phyloP scores from a whole-genome alignment of 2,797 vertebrate species.

The Thaleichthys pacificus region DNA sequence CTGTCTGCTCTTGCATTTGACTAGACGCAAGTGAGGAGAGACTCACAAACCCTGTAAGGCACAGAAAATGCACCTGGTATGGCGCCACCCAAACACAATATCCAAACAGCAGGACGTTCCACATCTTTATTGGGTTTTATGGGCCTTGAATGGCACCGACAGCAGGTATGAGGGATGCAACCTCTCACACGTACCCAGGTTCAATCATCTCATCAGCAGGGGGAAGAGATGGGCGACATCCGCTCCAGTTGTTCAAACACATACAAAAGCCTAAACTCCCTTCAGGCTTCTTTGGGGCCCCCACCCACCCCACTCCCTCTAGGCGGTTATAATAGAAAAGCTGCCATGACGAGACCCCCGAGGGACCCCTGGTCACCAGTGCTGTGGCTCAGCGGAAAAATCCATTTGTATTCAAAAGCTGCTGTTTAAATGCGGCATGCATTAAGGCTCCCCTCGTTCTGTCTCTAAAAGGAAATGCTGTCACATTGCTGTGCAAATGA shows the following conservation, averaged over 20 bases:
- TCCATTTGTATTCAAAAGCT: slow-evolving; percentile 72
- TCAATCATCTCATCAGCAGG: slow-evolving; percentile 31
- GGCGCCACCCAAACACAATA: slow-evolving; percentile 43
- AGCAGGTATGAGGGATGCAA: slow-evolving; percentile 23
- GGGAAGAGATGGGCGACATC: slow-evolving; percentile 21
- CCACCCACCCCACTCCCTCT: neutral
- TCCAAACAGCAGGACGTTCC: slow-evolving; percentile 27
- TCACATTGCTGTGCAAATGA: slow-evolving; percentile 76
- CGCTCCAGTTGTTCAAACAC: neutral
- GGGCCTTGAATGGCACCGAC: slow-evolving; percentile 34
- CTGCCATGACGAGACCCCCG: neutral
- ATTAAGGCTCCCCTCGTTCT: slow-evolving; percentile 62
- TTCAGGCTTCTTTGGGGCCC: neutral
- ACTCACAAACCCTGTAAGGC: slow-evolving; percentile 18
- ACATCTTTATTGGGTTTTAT: slow-evolving; percentile 43
- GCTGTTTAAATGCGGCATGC: slow-evolving; percentile 55
- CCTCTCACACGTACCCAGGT: slow-evolving; percentile 34
- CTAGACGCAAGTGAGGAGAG: slow-evolving; percentile 29
- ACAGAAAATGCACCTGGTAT: slow-evolving; percentile 30
- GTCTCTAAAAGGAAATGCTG: slow-evolving; percentile 66
- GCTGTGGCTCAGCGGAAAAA: slow-evolving; percentile 41
- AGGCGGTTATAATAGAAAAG: neutral
- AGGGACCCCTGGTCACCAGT: too few species aligned
- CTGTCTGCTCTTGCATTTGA: slow-evolving; percentile 31
- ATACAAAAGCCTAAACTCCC: slow-evolving; percentile 43